Evolutionary conservation across 2,888 invertebrate species (phyloP).

Genomic region (Dolichomitus sp.): DNA sequence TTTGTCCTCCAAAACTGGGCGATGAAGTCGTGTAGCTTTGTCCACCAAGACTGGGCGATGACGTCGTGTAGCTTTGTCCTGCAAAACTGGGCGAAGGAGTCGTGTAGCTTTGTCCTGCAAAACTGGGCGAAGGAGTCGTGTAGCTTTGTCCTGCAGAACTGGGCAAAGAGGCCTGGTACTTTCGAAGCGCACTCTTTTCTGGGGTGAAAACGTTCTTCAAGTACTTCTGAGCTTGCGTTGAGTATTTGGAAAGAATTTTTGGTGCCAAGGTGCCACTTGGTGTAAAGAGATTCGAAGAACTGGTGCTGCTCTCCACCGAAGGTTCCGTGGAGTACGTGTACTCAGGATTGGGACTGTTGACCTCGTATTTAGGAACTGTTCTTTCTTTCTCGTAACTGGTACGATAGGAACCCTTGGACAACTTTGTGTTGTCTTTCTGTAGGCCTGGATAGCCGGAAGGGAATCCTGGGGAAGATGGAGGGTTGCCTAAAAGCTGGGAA

Average conservation of each 20-base stretch:
- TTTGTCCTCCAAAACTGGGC: not conserved
- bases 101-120: not conserved
- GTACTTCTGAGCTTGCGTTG: slow-evolving; percentile 75
- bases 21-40: not conserved
- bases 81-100: too few relatives aligned
- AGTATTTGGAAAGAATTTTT: slow-evolving; percentile 71
- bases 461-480: not conserved
- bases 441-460: not conserved
- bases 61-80: too few relatives aligned
- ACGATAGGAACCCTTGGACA: slow-evolving; percentile 36
- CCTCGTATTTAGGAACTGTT: slow-evolving; percentile 75
- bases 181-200: not conserved
- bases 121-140: not conserved
- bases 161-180: not conserved
- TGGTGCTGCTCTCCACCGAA: slow-evolving; percentile 55
- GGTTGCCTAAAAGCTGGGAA: not conserved
- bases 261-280: slow-evolving; percentile 70
- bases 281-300: slow-evolving; percentile 57
- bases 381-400: slow-evolving; percentile 38
- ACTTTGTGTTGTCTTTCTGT: slow-evolving; percentile 9
- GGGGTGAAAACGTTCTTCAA: slow-evolving; percentile 74
- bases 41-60: not conserved
- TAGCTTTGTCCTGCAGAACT: not conserved
- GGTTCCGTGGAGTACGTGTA: slow-evolving; percentile 73
- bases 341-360: slow-evolving; percentile 78